Base-by-base conservation (phyloP, 2,797 vertebrate genomes). In the Uromys caudimaculatus region DNA sequence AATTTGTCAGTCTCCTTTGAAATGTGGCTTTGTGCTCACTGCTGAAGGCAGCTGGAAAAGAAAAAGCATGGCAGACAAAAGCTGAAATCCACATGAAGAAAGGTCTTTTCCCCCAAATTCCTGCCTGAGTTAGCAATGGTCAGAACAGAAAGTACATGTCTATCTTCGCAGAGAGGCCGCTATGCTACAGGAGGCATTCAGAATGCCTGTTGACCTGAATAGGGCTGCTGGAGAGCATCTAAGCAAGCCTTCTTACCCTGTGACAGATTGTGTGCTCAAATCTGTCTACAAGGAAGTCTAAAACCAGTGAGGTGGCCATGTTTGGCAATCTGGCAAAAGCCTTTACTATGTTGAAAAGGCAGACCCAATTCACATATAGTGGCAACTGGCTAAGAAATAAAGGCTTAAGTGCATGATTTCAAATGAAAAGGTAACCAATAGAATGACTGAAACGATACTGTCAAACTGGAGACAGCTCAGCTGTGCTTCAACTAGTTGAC, bases 1-100 rank as follows among this genome's bases (percentile, higher is more conserved):
- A 96, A 98, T 98, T 97, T 97, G 97, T 98, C 94, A 97, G 95
- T 92, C 86, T 97, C 95, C 44, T 96, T 97, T 97, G 95, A 97
- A 97, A 97, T 89, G 96, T 95, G 86, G 96, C 96, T 97, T 97
- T 98, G 97, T 98, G 97, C 56, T 97, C 62, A 9, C 89, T 95
- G 93, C 91, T 78, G 91, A 96, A 97, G 95, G 96, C 97, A 98
- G 97, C 95, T 97, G 97, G 89, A 95, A 97, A 62, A 97, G 96
- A 95, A 97, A 97, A 96, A 91, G 95, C 94, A 93, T 95, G 92
- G 95, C 89, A 96, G 96, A 97, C 94, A 96, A 97, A 97, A 97
- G 95, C 97, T 96, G 90, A 97, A 95, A 96, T 96, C 96, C 96
- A 97, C 97, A 97, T 60, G 94, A 97, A 97, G 97, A 95, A 97